A percentile compares a stretch with the other conserved stretches of the same genome.
phyloP scores from a whole-genome alignment of 2,888 invertebrate species.

The Habrosyne pyritoides region DNA sequence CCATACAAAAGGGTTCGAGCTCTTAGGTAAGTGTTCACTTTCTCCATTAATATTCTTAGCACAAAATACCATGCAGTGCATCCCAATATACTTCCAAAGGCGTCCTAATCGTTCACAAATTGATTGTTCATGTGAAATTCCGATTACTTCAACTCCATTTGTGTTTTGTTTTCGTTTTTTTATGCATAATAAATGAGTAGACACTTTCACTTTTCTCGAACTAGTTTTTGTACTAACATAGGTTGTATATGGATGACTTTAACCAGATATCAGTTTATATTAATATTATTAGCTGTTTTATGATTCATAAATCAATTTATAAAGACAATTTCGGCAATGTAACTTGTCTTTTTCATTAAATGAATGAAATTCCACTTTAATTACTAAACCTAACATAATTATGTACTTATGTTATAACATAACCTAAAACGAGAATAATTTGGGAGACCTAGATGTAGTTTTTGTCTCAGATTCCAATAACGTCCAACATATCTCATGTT shows the following conservation, averaged over 20 bases:
- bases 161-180: background rate
- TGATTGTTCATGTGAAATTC: background rate
- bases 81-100: background rate
- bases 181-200: background rate
- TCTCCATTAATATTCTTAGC: conserved; percentile 25
- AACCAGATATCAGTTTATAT: background rate
- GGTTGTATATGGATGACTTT: background rate
- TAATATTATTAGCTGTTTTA: background rate
- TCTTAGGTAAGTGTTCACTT: conserved; percentile 67
- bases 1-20: conserved; percentile 85
- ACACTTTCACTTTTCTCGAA: background rate
- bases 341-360: too few species aligned
- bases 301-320: background rate
- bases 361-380: too few species aligned
- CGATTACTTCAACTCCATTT: background rate
- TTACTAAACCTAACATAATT: too few species aligned
- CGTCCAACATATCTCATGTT: too few species aligned
- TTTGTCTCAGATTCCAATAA: too few species aligned
- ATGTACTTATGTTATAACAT: too few species aligned
- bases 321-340: too few species aligned
- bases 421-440: too few species aligned
- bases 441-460: too few species aligned
- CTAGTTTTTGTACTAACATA: background rate
- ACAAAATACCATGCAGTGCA: conserved; percentile 51
- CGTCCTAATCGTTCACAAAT: background rate